Evolutionary conservation across 1,140 invertebrate species (phyloP), one percentile per base, ranked within the genome.

Genomic region (Sycophila sp.): DNA sequence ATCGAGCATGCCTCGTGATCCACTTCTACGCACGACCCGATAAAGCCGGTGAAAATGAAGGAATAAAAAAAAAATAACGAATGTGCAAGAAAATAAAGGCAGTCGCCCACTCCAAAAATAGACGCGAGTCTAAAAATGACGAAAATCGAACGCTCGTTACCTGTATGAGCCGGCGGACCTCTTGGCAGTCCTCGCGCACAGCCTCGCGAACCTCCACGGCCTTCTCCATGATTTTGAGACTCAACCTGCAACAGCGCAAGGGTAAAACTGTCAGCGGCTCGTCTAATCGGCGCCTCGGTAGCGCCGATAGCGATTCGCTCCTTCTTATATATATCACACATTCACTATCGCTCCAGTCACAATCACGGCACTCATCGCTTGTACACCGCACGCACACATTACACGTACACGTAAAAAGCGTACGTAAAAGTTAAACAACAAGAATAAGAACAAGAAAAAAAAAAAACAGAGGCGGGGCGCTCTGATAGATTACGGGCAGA

Each of bases 151-250:
- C 34, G 17, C 36, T 36, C 67, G 36, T 68, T 76, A 86, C 85
- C 78, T 88, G 86, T 71, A 89, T 89, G 60, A 89, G 83, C 17
- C 72, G 69, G 40, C 71, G 73, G 34, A 90, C 85, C 22, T 74
- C 69, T 66, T 69, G 59, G 64, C 89, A 89, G 76, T 89, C 88
- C 30, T 83, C 77, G 19, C 78, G 77, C 73, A 75, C 75, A 3
- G 87, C 87, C 56, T 78, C 75, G 4, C 87, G 81, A 74, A 89
- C 75, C 36, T 70, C 67, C 47, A 77, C 24, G 59, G 73, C 53
- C n/a, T 75, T 73, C 58, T 69, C 67, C 69, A 71, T 71, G 15
- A 71, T 71, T 56, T 38, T 62, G 34, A 69, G 24, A 26, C 59
- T 69, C 24, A 69, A 55, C 19, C 67, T 69, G 36, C 4, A 51